These are phyloP conservation scores for Drosophila persimilis DNA, from an alignment of 1,140 invertebrate species.

Conservation along the genomic window DNA sequence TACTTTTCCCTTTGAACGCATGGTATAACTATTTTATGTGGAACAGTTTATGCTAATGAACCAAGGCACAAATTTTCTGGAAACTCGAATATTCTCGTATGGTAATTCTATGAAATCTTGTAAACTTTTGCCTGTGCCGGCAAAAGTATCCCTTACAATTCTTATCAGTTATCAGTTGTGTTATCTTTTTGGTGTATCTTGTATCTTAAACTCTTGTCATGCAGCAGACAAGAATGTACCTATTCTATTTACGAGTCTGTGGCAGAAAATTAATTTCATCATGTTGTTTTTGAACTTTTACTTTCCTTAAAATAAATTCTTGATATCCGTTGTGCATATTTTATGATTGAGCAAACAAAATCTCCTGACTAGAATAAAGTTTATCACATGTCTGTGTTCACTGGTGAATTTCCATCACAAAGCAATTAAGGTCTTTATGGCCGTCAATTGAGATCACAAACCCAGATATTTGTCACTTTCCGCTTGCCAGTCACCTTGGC, in stretches of 20 bases:
- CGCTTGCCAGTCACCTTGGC: slow-evolving; percentile 33
- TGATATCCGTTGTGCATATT: neutral
- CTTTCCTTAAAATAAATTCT: too few relatives aligned
- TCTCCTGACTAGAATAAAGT: neutral
- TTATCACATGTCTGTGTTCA: neutral
- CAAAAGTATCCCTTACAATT: slow-evolving; percentile 14
- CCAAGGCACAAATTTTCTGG: too few relatives aligned
- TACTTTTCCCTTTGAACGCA: too few relatives aligned
- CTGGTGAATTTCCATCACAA: slow-evolving; percentile 35
- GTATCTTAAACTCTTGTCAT: slow-evolving; percentile 21
- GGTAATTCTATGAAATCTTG: slow-evolving; percentile 22
- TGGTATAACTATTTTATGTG: too few relatives aligned
- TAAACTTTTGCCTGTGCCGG: slow-evolving; percentile 2
- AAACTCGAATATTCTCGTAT: too few relatives aligned
- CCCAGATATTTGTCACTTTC: slow-evolving; percentile 25
- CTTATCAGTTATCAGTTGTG: slow-evolving; percentile 28
- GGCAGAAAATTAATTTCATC: slow-evolving; percentile 24
- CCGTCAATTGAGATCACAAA: slow-evolving; percentile 7
- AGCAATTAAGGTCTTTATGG: slow-evolving; percentile 19
- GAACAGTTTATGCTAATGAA: too few relatives aligned
- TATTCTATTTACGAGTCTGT: slow-evolving; percentile 8
- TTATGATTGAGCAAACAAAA: slow-evolving; percentile 1
- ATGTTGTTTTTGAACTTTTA: neutral
- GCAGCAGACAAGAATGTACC: slow-evolving; percentile 28
- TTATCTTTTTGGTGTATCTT: slow-evolving; percentile 11